Evolutionary conservation across 2,888 invertebrate species (phyloP).

Genomic region (Pyrgus malvae): DNA sequence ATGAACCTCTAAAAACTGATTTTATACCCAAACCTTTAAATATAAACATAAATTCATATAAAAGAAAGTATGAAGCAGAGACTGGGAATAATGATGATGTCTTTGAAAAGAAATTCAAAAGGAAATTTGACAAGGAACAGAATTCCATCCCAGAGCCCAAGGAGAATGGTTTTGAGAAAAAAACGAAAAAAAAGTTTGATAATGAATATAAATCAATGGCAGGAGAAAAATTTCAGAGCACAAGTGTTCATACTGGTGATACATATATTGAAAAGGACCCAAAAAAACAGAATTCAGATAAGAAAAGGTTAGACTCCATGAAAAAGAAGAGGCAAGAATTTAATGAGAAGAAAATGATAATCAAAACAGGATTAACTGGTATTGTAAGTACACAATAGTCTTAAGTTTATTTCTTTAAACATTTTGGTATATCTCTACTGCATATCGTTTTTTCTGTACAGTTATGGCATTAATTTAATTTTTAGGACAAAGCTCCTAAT

Average conservation of each 20-base stretch:
- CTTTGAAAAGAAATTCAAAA: slow-evolving; percentile 27
- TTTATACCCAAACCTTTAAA: slow-evolving; percentile 23
- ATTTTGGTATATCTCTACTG: too few species aligned
- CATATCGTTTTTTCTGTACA: too few species aligned
- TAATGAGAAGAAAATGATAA: slow-evolving; percentile 83
- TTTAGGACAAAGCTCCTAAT: slow-evolving; percentile 74
- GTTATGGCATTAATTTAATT: too few species aligned
- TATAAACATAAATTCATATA: slow-evolving; percentile 57
- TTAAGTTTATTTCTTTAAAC: too few species aligned
- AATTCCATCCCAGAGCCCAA: not conserved
- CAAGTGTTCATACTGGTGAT: not conserved
- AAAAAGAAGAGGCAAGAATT: slow-evolving; percentile 84
- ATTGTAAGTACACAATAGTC: too few species aligned
- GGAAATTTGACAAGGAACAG: slow-evolving; percentile 27
- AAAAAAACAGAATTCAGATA: slow-evolving; percentile 34
- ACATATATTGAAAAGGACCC: slow-evolving; percentile 23
- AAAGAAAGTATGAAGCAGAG: slow-evolving; percentile 58
- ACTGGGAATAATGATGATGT: slow-evolving; percentile 35
- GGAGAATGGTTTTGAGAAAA: slow-evolving; percentile 27
- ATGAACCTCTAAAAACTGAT: not conserved
- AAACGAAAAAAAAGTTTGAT: slow-evolving; percentile 27
- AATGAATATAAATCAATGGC: slow-evolving; percentile 17
- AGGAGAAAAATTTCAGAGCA: not conserved
- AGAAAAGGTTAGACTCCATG: slow-evolving; percentile 85
- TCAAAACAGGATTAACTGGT: slow-evolving; percentile 84